Base-by-base conservation (phyloP, 1,140 invertebrate genomes). In the Drosophila busckii region DNA sequence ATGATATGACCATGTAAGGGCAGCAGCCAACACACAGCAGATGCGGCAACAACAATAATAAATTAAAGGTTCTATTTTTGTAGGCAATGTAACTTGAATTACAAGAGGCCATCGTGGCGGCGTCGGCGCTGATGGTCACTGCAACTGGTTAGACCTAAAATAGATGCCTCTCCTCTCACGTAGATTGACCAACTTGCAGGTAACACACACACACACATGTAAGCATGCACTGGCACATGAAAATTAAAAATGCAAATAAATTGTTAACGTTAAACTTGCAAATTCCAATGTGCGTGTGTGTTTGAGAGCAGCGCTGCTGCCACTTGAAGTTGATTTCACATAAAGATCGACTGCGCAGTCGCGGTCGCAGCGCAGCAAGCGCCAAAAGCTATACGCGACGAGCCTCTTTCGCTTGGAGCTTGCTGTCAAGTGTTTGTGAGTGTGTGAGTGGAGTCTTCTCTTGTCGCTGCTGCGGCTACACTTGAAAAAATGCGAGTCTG, bases 191-290 rank as follows among this genome's bases (percentile, higher is more conserved):
- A 73, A 73, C 52, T 55, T 73, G 63, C 48, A 45, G 15, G 19
- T 13, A 19, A 31, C 28, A 31, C n/a, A n/a, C n/a, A 31, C 8
- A 9, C 25, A 29, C 7, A 12, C 9, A 15, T 25, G 16, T 28
- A 9, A 34, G 38, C 20, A 45, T 7, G 26, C 16, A 26, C 20
- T 34, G 49, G 38, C 34, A 80, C 69, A 76, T 82, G 65, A 75
- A 82, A 82, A 82, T 82, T 75, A 82, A 82, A 83, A 82, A 82
- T 82, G 75, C 75, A 83, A 82, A 82, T 82, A 82, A 82, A 82
- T 75, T 75, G 76, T 82, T 82, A 83, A 83, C 64, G 78, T 64
- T 73, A 58, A 73, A 65, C 61, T 75, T 52, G 61, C 75, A 68
- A 75, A 82, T 83, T 82, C 76, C 75, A 73, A 68, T 38, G 61